Base-by-base conservation (phyloP, 2,888 invertebrate genomes). In the Cecidostiba fungosa region DNA sequence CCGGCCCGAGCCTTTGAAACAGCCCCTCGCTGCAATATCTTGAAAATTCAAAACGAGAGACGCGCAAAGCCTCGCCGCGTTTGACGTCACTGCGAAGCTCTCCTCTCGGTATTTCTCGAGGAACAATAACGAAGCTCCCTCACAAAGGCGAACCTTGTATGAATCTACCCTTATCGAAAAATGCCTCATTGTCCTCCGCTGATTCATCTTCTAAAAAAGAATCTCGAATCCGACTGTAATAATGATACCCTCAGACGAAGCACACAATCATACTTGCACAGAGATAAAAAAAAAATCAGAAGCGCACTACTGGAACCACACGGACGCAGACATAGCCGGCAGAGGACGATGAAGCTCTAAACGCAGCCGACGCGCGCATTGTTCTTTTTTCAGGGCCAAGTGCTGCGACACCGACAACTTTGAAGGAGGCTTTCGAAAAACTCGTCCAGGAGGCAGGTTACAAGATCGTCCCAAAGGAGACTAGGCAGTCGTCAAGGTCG, bases 351-450 rank as follows among this genome's bases (percentile, higher is more conserved):
- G 54, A 23, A 47, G 47, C 74, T n/a, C 39, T 23, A 39, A 29
- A 62, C 29, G 43, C 59, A 72, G 43, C 26, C 39, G 29, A 74
- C 62, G 82, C 66, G 77, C 62, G 66, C 26, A 23, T 26, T 54
- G 74, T 62, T 43, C 54, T 77, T 50, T 77, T 77, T 83, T 6
- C 83, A 83, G 83, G 83, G 26, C 32, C 43, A n/a, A 47, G 54
- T 47, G 26, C 50, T 16, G 74, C n/a, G 54, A 59, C 54, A 1
- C 19, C 54, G 1, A 2, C 54, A 23, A n/a, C 6, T 59, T 8
- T 59, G 54, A 59, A 59, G 54, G 8, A n/a, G 54, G 54, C 54
- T 6, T n/a, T 59, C 54, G 54, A 59, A 10, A 59, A 6, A n/a
- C 54, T 59, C 0, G 54, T n/a, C 54, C 54, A 8, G n/a, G 54